Percentiles rank a stretch among this genome's conserved stretches.
Conservation (phyloP, 2,888 invertebrate species). For the Ophion ventricosus region DNA sequence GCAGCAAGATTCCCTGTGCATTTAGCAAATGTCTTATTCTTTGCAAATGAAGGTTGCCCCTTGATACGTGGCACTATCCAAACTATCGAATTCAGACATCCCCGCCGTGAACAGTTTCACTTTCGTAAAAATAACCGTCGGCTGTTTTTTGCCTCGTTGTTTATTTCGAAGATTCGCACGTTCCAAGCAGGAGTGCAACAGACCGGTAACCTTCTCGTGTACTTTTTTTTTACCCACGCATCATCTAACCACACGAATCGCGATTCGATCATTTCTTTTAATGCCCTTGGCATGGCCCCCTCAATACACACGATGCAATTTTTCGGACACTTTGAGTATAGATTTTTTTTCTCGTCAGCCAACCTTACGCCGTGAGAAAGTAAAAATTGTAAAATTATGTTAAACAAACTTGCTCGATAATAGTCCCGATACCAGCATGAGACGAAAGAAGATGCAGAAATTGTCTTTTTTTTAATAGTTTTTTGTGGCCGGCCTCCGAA, state of each 20-base stretch:
- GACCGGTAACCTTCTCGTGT: conserved; percentile 73
- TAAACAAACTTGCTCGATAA: not conserved
- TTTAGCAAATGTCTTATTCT: conserved; percentile 13
- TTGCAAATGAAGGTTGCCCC: conserved; percentile 39
- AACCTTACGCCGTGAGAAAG: not conserved
- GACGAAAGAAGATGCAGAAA: too few species aligned
- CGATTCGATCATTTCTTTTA: not conserved
- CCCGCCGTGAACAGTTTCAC: conserved; percentile 29
- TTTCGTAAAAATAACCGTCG: conserved; percentile 75
- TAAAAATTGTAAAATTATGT: not conserved
- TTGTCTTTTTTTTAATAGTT: too few species aligned
- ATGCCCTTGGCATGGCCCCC: not conserved
- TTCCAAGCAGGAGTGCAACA: conserved; percentile 72
- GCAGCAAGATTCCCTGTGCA: not conserved
- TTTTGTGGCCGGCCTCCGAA: too few species aligned
- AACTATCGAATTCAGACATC: conserved; percentile 35
- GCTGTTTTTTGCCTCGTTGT: conserved; percentile 65
- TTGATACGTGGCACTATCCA: conserved; percentile 36
- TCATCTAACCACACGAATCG: conserved; percentile 16
- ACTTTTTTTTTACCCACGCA: conserved; percentile 58
- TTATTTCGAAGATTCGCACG: conserved; percentile 58
- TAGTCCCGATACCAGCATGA: not conserved
- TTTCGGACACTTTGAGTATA: not conserved
- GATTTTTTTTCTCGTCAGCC: not conserved
- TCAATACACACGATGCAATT: conserved; percentile 3